phyloP scores from a whole-genome alignment of 2,113 vertebrate species.

The Pelecanoides urinatrix region DNA sequence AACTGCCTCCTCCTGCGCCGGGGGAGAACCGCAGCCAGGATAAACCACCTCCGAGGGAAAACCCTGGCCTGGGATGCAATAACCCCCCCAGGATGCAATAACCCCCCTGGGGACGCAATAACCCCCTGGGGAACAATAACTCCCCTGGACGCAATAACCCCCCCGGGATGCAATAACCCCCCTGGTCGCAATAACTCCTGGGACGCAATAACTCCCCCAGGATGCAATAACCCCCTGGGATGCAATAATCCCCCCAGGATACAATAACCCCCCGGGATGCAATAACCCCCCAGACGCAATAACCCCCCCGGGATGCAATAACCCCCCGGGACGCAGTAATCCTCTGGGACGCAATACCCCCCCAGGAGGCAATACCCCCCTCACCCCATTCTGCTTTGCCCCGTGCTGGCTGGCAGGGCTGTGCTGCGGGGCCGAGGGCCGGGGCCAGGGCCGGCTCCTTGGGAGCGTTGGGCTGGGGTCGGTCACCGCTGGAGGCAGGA shows the following conservation, averaged over 20 bases:
- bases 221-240: too few species aligned
- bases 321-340: too few species aligned
- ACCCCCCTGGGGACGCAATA: not conserved
- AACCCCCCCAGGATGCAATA: too few species aligned
- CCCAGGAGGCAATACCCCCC: not conserved
- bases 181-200: too few species aligned
- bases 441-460: accelerated
- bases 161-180: too few species aligned
- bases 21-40: not conserved
- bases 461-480: not conserved
- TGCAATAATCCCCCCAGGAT: too few species aligned
- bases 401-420: accelerated
- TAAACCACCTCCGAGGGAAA: not conserved
- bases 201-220: too few species aligned
- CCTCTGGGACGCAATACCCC: not conserved
- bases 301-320: not conserved
- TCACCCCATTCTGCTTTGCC: not conserved
- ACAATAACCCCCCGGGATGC: too few species aligned
- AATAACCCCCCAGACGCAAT: too few species aligned
- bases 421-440: accelerated
- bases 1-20: not conserved
- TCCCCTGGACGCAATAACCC: too few species aligned
- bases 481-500: not conserved
- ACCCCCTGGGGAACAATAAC: too few species aligned
- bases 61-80: not conserved